Evolutionary conservation across 2,113 vertebrate genomes (phyloP).

Genomic region (Procavia capensis): DNA sequence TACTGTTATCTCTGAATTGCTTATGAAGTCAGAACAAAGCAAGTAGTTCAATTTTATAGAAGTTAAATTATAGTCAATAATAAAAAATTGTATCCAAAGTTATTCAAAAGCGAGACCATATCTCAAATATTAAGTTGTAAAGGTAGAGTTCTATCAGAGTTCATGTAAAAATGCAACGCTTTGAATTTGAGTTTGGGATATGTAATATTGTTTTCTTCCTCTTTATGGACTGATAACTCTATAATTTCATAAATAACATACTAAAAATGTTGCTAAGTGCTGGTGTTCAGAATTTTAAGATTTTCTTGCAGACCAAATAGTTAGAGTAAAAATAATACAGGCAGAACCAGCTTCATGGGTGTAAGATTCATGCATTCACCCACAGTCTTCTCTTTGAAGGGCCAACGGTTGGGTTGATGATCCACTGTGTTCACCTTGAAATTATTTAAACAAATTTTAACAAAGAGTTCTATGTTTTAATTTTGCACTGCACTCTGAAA

Average conservation of each 20-base stretch:
- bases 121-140: background rate
- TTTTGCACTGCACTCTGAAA: too few species aligned
- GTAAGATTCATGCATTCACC: background rate
- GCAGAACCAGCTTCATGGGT: background rate
- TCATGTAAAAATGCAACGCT: background rate
- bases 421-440: background rate
- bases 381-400: background rate
- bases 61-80: conserved; percentile 2
- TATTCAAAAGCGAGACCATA: background rate
- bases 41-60: background rate
- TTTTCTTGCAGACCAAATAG: background rate
- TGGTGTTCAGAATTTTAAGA: background rate
- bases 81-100: background rate
- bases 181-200: background rate
- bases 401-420: fast-evolving
- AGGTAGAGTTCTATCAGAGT: background rate
- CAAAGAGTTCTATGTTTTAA: background rate
- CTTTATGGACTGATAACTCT: background rate
- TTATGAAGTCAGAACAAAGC: background rate
- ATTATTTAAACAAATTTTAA: background rate
- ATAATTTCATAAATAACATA: background rate
- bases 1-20: background rate
- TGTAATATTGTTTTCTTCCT: background rate
- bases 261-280: background rate
- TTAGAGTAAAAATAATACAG: background rate